A percentile compares a stretch with the other conserved stretches of the same genome.
phyloP scores from a whole-genome alignment of 2,888 invertebrate genomes.

The Chouioia cunea region DNA sequence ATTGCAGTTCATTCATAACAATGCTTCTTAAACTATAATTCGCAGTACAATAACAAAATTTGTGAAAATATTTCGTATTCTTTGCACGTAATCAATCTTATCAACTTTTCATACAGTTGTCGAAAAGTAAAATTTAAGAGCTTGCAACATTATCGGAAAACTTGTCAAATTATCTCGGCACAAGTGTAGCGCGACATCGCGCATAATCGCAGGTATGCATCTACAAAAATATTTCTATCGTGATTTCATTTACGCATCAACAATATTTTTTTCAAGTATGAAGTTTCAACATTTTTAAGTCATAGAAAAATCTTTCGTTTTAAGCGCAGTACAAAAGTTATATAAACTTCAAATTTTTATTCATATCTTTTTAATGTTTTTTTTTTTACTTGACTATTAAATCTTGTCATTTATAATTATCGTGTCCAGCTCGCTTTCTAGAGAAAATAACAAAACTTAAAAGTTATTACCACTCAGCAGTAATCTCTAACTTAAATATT shows the following conservation, averaged over 20 bases:
- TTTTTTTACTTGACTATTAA: slow-evolving; percentile 22
- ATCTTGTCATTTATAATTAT: slow-evolving; percentile 18
- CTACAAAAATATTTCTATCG: slow-evolving; percentile 46
- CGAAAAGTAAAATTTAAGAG: slow-evolving; percentile 28
- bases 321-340: slow-evolving; percentile 51
- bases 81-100: slow-evolving; percentile 13
- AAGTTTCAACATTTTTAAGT: slow-evolving; percentile 44
- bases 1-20: slow-evolving; percentile 37
- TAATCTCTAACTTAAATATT: slow-evolving; percentile 41
- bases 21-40: slow-evolving; percentile 33
- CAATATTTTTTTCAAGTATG: slow-evolving; percentile 40
- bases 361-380: slow-evolving; percentile 21
- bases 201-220: slow-evolving; percentile 34
- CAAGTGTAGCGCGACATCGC: slow-evolving; percentile 34
- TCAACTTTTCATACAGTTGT: slow-evolving; percentile 15
- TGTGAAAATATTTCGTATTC: slow-evolving; percentile 18
- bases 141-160: slow-evolving; percentile 14
- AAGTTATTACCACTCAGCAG: slow-evolving; percentile 15
- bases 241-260: slow-evolving; percentile 45
- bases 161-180: slow-evolving; percentile 18
- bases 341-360: slow-evolving; percentile 36
- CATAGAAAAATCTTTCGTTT: slow-evolving; percentile 46
- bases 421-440: slow-evolving; percentile 28
- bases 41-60: slow-evolving; percentile 40
- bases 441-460: slow-evolving; percentile 34